Evolutionary conservation across 2,888 invertebrate species (phyloP), one percentile per base, ranked within the genome.

Genomic region (Teleogryllus oceanicus): DNA sequence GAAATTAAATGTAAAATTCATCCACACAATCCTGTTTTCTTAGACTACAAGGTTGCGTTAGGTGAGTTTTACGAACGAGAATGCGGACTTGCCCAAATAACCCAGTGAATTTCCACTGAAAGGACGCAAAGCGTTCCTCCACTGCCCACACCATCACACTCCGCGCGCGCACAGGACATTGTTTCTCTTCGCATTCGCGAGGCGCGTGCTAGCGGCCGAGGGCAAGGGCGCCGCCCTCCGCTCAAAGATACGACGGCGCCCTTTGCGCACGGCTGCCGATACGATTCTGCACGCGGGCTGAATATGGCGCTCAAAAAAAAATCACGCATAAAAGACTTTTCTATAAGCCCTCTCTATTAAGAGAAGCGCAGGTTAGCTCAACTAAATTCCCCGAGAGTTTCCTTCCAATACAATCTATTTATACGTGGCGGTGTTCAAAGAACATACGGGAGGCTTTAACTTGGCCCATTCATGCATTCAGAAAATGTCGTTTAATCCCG

Each of bases 331-430:
- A 62, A n/a, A 62, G n/a, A 18, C n/a, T 62, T 62, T 62, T 62
- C 62, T 62, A 62, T 62, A 62, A 62, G n/a, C 62, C 11, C 62
- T 62, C 62, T 8, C 62, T 62, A n/a, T 62, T 62, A 37, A 62
- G 62, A 62, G 62, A n/a, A 62, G n/a, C 62, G n/a, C 62, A 62
- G 62, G 62, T 62, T 62, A 37, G 62, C 13, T 11, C 62, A 62
- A 62, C 62, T n/a, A 62, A 62, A 62, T 18, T 62, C 62, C 37
- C 37, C 62, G 62, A 62, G 62, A 62, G 62, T 62, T 62, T n/a
- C 62, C n/a, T 62, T 62, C 62, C 62, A 62, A 18, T 62, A 62
- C 62, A 62, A 62, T 62, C 62, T 62, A 62, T 62, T 62, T 62
- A 62, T 62, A n/a, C 62, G 62, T 62, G 62, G n/a, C 62, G 62